Percentiles rank a stretch among this genome's conserved stretches.
phyloP scores from a whole-genome alignment of 1,140 invertebrate genomes.

The Heliconius eleuchia region DNA sequence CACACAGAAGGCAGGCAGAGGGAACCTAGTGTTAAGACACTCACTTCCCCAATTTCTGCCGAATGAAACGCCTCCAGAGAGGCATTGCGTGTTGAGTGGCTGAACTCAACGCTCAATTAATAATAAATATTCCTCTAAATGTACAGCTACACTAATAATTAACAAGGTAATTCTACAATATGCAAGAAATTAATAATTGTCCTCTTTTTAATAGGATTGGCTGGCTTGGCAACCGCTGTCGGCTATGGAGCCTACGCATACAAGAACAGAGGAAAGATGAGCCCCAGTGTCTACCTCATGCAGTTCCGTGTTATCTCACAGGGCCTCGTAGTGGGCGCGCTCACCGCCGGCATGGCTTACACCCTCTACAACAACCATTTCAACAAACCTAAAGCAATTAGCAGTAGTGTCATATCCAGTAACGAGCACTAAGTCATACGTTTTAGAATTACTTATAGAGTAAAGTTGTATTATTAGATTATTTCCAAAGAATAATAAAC shows the following conservation, averaged over 20 bases:
- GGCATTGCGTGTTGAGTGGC: no score
- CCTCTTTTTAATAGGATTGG: conserved; percentile 84
- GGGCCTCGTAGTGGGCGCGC: conserved; percentile 86
- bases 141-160: no score
- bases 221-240: conserved; percentile 84
- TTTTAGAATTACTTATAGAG: neutral
- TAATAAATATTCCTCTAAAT: no score
- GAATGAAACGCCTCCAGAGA: no score
- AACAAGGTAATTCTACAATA: neutral
- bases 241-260: conserved; percentile 87
- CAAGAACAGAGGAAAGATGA: conserved; percentile 87
- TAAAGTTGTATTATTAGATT: conserved; percentile 8
- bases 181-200: neutral
- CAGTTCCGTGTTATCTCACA: conserved; percentile 92
- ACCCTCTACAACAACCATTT: conserved; percentile 77
- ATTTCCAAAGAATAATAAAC: neutral
- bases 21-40: no score
- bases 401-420: conserved; percentile 30
- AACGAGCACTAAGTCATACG: conserved; percentile 45
- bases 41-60: no score
- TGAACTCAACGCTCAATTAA: no score
- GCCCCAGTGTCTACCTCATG: conserved; percentile 91
- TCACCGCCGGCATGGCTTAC: conserved; percentile 86
- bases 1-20: no score
- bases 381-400: conserved; percentile 45